Evolutionary conservation across 1,140 invertebrate species (phyloP).

Genomic region (Bicyclus anynana): DNA sequence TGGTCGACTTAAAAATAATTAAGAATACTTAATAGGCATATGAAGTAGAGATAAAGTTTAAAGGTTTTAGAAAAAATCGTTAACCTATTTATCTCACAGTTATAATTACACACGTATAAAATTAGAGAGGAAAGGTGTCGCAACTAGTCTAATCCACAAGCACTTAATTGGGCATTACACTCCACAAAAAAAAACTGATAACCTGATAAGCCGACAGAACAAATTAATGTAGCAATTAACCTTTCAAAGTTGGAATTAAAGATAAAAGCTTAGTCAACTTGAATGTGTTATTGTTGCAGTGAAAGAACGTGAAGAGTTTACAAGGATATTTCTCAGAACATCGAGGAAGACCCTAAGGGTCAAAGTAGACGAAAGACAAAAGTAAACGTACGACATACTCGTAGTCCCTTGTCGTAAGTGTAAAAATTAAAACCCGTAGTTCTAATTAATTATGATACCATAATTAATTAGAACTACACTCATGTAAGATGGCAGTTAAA

Average conservation of each 20-base stretch:
- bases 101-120: no score
- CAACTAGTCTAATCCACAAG: not conserved
- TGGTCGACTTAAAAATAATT: no score
- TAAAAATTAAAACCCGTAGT: no score
- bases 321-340: slow-evolving; percentile 69
- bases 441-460: no score
- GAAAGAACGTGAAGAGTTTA: slow-evolving; percentile 54
- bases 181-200: slow-evolving; percentile 2
- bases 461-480: no score
- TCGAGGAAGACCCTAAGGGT: slow-evolving; percentile 53
- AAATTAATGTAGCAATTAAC: slow-evolving; percentile 11
- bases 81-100: no score
- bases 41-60: no score
- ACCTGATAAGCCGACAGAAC: not conserved
- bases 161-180: not conserved
- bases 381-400: no score
- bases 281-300: slow-evolving; percentile 34
- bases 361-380: slow-evolving; percentile 28
- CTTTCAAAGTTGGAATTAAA: slow-evolving; percentile 1
- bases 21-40: no score
- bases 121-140: not conserved
- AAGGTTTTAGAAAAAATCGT: no score
- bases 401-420: no score
- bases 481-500: no score
- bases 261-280: slow-evolving; percentile 3